Evolutionary conservation across 2,797 vertebrate species (phyloP).

Genomic region (Adrianichthys oophorus): DNA sequence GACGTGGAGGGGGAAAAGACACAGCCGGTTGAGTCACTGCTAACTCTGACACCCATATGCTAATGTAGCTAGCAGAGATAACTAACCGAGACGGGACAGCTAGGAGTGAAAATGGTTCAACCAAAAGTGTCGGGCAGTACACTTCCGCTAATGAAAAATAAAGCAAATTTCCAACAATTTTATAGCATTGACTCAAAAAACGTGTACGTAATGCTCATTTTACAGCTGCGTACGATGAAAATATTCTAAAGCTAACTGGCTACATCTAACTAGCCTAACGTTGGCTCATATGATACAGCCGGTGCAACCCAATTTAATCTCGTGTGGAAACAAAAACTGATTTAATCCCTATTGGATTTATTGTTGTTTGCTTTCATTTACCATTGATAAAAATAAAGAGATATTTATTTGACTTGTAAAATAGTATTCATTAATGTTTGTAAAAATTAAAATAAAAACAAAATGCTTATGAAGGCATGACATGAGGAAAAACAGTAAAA

Average conservation of each 20-base stretch:
- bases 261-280: constrained; percentile 71
- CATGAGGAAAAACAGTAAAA: no score
- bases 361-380: neutral
- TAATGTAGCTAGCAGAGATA: constrained; percentile 35
- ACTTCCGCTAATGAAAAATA: neutral
- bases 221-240: constrained; percentile 34
- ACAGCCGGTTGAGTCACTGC: constrained; percentile 69
- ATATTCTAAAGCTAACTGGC: constrained; percentile 56
- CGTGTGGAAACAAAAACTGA: constrained; percentile 53
- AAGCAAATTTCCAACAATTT: constrained; percentile 1
- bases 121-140: constrained; percentile 12
- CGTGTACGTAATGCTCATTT: constrained; percentile 14
- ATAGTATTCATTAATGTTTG: no score
- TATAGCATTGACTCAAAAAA: neutral
- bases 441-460: no score
- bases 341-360: neutral
- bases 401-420: no score
- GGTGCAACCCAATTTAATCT: constrained; percentile 51
- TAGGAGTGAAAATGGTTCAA: constrained; percentile 10
- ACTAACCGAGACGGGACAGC: constrained; percentile 17
- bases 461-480: no score
- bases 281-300: constrained; percentile 66
- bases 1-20: constrained; percentile 55
- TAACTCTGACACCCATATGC: constrained; percentile 70
- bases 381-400: no score